Conservation (phyloP, 2,113 vertebrate species). For the Nycticryphes semicollaris region DNA sequence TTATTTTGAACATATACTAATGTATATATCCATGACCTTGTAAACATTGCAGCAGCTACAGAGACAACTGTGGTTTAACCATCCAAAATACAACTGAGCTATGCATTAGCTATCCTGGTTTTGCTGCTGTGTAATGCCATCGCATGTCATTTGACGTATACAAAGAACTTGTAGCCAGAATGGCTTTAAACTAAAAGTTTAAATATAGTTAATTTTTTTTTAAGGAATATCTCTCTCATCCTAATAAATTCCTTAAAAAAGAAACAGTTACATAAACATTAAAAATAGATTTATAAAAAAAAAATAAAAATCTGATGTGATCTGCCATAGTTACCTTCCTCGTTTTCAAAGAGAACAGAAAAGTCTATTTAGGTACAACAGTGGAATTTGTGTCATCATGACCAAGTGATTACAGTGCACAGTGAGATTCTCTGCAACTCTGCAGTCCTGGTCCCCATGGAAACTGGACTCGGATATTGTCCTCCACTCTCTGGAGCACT, state of each 20-base stretch:
- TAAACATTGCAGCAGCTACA: neutral
- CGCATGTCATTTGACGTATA: rapidly evolving
- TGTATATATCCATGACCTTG: neutral
- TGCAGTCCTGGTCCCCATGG: constrained; percentile 86
- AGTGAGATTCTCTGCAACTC: constrained; percentile 74
- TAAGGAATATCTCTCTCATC: neutral
- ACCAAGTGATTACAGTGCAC: constrained; percentile 73
- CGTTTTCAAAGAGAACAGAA: constrained; percentile 36
- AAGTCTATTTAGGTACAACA: constrained; percentile 60
- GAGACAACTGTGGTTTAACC: neutral
- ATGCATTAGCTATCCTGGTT: neutral
- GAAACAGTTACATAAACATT: neutral
- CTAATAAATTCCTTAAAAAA: constrained; percentile 6
- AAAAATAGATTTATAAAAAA: neutral
- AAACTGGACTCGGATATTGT: constrained; percentile 83
- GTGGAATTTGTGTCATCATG: constrained; percentile 77
- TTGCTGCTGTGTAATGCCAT: neutral
- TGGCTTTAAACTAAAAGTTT: neutral
- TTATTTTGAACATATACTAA: neutral
- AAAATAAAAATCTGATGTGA: neutral
- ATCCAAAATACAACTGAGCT: neutral
- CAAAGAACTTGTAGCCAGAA: neutral
- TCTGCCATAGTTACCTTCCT: neutral
- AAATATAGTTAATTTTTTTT: neutral
- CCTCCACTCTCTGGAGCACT: constrained; percentile 81